Evolutionary conservation across 2,797 vertebrate species (phyloP).

Genomic region (Gastrophryne carolinensis): DNA sequence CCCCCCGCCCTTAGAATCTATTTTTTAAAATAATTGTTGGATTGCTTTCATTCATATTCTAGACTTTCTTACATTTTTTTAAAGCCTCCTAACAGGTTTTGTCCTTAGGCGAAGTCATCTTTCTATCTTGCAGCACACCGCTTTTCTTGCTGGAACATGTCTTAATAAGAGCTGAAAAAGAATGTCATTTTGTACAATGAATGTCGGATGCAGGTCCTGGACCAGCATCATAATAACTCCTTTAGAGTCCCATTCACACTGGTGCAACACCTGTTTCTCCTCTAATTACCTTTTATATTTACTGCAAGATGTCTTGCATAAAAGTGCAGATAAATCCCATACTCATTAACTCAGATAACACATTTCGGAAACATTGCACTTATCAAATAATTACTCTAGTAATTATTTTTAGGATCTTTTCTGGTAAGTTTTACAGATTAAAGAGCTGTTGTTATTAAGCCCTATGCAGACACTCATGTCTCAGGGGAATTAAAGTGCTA

Average conservation of each 20-base stretch:
- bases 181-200: background rate
- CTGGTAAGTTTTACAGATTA: background rate
- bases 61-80: no score
- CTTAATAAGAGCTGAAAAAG: no score
- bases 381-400: conserved; percentile 21
- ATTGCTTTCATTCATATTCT: no score
- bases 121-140: no score
- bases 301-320: background rate
- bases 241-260: background rate
- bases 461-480: background rate
- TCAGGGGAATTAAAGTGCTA: background rate
- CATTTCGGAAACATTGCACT: conserved; percentile 10
- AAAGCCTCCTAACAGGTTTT: no score
- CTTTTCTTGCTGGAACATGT: no score
- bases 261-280: background rate
- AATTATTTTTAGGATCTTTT: conserved; percentile 5
- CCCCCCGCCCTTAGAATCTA: no score
- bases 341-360: conserved; percentile 11
- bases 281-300: conserved; percentile 1
- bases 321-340: conserved; percentile 8
- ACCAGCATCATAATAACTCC: background rate
- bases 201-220: background rate
- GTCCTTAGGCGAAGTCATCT: no score
- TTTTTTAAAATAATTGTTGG: no score
- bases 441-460: background rate